Evolutionary conservation across 2,797 vertebrate species (phyloP).

Genomic region (Propithecus deckenii): DNA sequence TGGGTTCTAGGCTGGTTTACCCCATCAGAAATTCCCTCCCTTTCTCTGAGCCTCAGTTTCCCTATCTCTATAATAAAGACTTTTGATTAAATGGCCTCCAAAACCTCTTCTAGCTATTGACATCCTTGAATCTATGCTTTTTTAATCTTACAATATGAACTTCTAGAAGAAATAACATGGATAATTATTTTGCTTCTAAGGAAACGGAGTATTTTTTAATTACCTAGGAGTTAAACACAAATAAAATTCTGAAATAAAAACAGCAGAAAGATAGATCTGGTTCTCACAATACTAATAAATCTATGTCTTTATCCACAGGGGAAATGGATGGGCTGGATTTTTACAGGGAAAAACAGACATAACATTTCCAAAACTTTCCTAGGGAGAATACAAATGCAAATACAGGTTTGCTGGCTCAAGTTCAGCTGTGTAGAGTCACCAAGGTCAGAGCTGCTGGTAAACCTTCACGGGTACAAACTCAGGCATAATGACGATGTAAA

Average conservation of each 20-base stretch:
- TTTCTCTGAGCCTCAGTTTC: background rate
- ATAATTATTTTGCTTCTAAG: background rate
- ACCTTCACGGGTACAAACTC: background rate
- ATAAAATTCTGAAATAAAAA: conserved; percentile 50
- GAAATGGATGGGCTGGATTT: conserved; percentile 39
- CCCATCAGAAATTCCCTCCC: background rate
- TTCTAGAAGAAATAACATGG: background rate
- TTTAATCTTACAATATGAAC: background rate
- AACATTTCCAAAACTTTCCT: conserved; percentile 45
- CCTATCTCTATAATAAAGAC: background rate
- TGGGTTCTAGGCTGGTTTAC: background rate
- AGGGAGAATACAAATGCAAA: conserved; percentile 64
- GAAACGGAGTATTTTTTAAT: background rate
- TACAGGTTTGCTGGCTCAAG: background rate
- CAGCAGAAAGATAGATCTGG: background rate
- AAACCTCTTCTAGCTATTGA: background rate
- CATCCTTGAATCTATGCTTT: background rate
- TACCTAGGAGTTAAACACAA: conserved; percentile 12
- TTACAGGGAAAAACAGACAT: conserved; percentile 62
- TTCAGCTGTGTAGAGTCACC: background rate
- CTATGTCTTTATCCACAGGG: background rate
- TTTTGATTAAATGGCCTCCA: background rate
- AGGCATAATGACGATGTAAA: background rate
- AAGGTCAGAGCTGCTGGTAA: background rate
- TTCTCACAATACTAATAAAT: conserved; percentile 52